phyloP scores from a whole-genome alignment of 2,888 invertebrate species.

The Oxycera nigricornis region DNA sequence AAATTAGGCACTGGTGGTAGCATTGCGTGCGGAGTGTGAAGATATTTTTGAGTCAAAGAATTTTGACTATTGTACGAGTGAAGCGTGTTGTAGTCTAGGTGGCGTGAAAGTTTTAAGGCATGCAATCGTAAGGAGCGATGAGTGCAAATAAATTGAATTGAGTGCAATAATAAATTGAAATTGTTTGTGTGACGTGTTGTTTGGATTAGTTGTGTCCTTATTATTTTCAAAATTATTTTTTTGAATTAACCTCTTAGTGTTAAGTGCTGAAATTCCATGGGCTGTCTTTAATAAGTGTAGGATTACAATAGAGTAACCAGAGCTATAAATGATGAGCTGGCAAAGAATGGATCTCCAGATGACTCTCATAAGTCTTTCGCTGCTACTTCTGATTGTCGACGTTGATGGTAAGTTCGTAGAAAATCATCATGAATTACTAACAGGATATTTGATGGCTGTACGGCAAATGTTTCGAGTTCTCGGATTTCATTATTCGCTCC shows the following conservation, averaged over 20 bases:
- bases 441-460: background rate
- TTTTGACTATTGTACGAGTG: too few species aligned
- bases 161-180: background rate
- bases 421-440: too few species aligned
- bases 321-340: background rate
- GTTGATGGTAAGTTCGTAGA: slow-evolving; percentile 45
- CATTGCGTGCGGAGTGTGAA: background rate
- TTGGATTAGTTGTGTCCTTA: background rate
- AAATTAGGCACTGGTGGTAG: background rate
- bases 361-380: slow-evolving; percentile 27
- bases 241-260: background rate
- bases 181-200: slow-evolving; percentile 7
- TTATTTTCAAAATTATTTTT: background rate
- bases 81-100: too few species aligned
- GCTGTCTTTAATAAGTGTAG: background rate
- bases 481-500: too few species aligned
- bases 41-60: too few species aligned
- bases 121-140: too few species aligned
- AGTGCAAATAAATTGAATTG: background rate
- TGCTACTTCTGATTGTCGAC: slow-evolving; percentile 28
- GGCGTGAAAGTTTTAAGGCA: too few species aligned
- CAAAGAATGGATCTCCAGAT: slow-evolving; percentile 43
- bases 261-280: background rate
- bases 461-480: too few species aligned
- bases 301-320: background rate